Base-by-base conservation (phyloP, 2,797 vertebrate species). In the Antennarius maculatus region DNA sequence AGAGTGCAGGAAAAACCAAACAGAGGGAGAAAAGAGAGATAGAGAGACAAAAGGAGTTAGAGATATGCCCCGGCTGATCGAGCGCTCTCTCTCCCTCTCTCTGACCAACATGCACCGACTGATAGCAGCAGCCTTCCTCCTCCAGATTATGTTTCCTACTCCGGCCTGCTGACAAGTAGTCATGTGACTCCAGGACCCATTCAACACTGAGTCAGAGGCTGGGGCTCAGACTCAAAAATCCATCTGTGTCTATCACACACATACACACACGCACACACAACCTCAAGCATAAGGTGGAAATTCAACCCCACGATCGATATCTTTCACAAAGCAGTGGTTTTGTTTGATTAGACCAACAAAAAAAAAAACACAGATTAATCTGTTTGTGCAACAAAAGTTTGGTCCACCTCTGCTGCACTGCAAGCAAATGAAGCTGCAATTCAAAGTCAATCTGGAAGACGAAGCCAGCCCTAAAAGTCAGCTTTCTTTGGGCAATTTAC, bases 121-220 rank as follows among this genome's bases (percentile, higher is more conserved):
- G 88, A 92, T 88, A 91, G 88, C 81, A 48, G 78, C 86, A 90
- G 83, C 84, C 88, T 91, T 91, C 91, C 87, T 92, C 87, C 71
- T 73, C 49, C 31, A 81, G 90, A 91, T 93, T 93, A 92, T 73
- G 90, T 93, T 93, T 91, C 92, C 91, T 90, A 86, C 87, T 90
- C 80, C 77, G 82, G 81, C 85, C 89, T 80, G 88, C 89, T 92
- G 88, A 92, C 90, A 91, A 85, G 85, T 74, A 73, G 82, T 89
- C 93, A 94, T 94, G 93, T 94, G 93, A 94, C 92, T 86, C 64
- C 74, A 76, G 61, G 69, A 67, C 62, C 87, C 84, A 90, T 83
- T 90, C 88, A 90, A 82, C 81, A 87, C 73, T 93, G 92, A 94
- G 86, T 92, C 90, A 92, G 76, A 86, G 74, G 65, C 86, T 74